Base-by-base conservation (phyloP, 2,113 vertebrate genomes). In the Brachyhypopomus gauderio region DNA sequence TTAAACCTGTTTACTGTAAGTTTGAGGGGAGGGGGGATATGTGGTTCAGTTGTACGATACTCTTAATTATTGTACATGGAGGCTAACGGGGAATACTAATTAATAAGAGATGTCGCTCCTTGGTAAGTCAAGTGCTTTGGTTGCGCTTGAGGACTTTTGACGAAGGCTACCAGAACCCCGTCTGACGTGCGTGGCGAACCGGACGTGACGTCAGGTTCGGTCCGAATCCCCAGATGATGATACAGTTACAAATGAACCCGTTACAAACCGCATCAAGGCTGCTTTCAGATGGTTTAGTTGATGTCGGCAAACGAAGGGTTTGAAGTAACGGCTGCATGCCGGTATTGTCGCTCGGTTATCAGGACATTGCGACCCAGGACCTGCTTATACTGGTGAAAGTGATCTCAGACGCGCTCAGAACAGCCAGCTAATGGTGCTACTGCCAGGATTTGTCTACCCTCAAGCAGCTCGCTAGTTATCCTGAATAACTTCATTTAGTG, bases 141-240 rank as follows among this genome's bases (percentile, higher is more conserved):
- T 11, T 14, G 12, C 2, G 45, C 1, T 52, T 52, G 12, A 52
- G 45, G 45, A 52, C 45, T 11, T 3, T 12, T 52, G 8, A 52
- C 45, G 12, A 52, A 52, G 2, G 12, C 12, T 52, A 45, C 5
- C 9, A 6, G 9, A 52, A 3, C 12, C 12, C 45, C 45, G 45
- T 34, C 7, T 22, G 20, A 0, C 16, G 7, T 45, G 52, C 16
- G 72, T 19, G 27, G 25, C n/a, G 17, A 41, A 70, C 81, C 89
- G 89, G 91, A 91, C 87, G 83, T 92, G 90, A 91, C 90, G 89
- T 91, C 87, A 89, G 1, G 4, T 12, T 30, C 23, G 22, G 23
- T 23, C 19, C 41, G 59, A 81, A 45, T 34, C 30, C 48, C 19
- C 3, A 72, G 41, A 41, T 20, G 9, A 52, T 52, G 20, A 30